Percentiles rank a stretch among this genome's conserved stretches.
Conservation (phyloP, 2,888 invertebrate genomes). For the Tenthredo notha region DNA sequence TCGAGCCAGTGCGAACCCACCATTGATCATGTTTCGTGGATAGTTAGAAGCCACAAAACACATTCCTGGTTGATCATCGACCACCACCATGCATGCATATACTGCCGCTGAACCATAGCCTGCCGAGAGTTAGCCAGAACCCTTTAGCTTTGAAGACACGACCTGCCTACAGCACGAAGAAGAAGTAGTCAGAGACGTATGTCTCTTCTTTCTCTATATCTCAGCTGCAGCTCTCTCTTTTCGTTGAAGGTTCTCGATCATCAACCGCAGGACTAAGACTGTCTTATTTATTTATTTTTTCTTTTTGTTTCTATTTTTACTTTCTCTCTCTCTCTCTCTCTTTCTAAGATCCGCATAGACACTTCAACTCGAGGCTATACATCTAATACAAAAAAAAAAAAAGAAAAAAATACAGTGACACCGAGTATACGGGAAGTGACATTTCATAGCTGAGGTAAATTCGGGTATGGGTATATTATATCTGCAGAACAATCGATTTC, state of each 20-base stretch:
- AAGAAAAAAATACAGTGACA: background rate
- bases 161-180: background rate
- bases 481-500: conserved; percentile 3
- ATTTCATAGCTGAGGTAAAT: background rate
- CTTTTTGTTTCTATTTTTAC: background rate
- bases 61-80: conserved; percentile 70
- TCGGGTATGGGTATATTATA: background rate
- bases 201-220: background rate
- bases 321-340: background rate
- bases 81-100: conserved; percentile 58
- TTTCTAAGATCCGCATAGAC: background rate
- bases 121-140: background rate
- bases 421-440: conserved; percentile 3
- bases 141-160: background rate
- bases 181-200: background rate
- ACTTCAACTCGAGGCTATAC: background rate
- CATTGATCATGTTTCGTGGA: conserved; percentile 76
- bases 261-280: conserved; percentile 5
- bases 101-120: conserved; percentile 58
- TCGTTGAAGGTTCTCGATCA: background rate
- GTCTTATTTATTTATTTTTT: background rate
- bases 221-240: background rate
- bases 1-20: conserved; percentile 70
- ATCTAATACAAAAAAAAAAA: background rate
- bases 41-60: conserved; percentile 74